A percentile compares a stretch with the other conserved stretches of the same genome.
Evolutionary conservation across 2,888 invertebrate species (phyloP).

Genomic region (Heliconius charithonia): DNA sequence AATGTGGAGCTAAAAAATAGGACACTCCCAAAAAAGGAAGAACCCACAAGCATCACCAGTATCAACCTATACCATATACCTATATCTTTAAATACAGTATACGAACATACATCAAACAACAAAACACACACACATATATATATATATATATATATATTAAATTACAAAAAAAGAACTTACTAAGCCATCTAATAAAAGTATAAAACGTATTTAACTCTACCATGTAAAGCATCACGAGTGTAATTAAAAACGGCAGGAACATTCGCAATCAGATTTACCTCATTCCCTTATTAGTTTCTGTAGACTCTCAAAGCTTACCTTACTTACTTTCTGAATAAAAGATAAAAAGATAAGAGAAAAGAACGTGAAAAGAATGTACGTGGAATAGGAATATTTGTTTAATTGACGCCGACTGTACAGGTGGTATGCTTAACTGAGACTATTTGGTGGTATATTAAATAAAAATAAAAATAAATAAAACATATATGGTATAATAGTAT

Average conservation of each 20-base stretch:
- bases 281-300: conserved; percentile 38
- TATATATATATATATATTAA: neutral
- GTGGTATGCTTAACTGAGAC: neutral
- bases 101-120: too few species aligned
- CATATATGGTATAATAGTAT: too few species aligned
- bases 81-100: neutral
- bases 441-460: neutral
- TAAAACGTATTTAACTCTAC: conserved; percentile 20
- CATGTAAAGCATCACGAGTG: conserved; percentile 20
- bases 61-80: neutral
- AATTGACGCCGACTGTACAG: neutral
- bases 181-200: neutral
- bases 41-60: neutral
- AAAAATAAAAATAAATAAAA: too few species aligned
- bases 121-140: too few species aligned
- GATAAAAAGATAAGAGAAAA: conserved; percentile 41
- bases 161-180: neutral
- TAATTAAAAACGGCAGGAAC: conserved; percentile 29
- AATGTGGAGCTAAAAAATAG: too few species aligned
- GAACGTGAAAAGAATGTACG: conserved; percentile 38
- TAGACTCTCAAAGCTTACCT: conserved; percentile 34
- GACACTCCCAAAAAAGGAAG: neutral
- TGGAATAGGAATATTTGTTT: conserved; percentile 21
- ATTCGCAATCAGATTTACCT: conserved; percentile 35
- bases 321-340: neutral